Evolutionary conservation across 2,888 invertebrate species (phyloP).

Genomic region (Cheilosia scutellata): DNA sequence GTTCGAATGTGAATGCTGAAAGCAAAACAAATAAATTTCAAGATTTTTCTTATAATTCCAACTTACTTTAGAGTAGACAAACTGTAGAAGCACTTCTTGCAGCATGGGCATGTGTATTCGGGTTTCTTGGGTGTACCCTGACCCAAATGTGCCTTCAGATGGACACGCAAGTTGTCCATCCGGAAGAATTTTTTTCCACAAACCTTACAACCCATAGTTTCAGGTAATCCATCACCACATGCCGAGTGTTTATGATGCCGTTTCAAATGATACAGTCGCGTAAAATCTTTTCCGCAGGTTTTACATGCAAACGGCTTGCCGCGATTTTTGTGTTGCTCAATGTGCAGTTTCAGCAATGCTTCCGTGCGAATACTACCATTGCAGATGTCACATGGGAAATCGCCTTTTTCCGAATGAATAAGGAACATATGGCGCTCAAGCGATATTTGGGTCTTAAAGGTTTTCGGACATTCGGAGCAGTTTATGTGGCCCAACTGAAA

Average conservation of each 20-base stretch:
- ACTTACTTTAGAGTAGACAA: slow-evolving; percentile 85
- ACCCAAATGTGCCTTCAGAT: slow-evolving; percentile 89
- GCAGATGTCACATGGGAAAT: slow-evolving; percentile 88
- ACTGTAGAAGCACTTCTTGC: slow-evolving; percentile 88
- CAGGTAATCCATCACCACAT: slow-evolving; percentile 81
- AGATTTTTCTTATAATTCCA: background rate
- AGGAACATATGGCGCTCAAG: slow-evolving; percentile 88
- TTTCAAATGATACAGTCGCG: slow-evolving; percentile 90
- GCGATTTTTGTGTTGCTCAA: slow-evolving; percentile 87
- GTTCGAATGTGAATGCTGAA: slow-evolving; percentile 87
- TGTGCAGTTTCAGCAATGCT: slow-evolving; percentile 87
- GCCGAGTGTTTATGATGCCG: slow-evolving; percentile 82
- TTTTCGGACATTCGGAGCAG: slow-evolving; percentile 88
- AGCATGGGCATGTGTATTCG: slow-evolving; percentile 87
- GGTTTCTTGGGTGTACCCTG: slow-evolving; percentile 85
- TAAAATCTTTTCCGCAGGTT: slow-evolving; percentile 89
- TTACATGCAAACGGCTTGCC: slow-evolving; percentile 87
- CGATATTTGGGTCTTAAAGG: slow-evolving; percentile 89
- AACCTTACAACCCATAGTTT: slow-evolving; percentile 83
- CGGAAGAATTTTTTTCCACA: slow-evolving; percentile 84
- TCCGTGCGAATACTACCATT: slow-evolving; percentile 87
- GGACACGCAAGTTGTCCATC: slow-evolving; percentile 89
- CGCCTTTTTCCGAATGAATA: slow-evolving; percentile 88
- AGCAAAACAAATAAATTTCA: slow-evolving; percentile 19
- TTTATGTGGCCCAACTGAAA: slow-evolving; percentile 83